phyloP scores from a whole-genome alignment of 2,888 invertebrate genomes.

The Parnassius mnemosyne region DNA sequence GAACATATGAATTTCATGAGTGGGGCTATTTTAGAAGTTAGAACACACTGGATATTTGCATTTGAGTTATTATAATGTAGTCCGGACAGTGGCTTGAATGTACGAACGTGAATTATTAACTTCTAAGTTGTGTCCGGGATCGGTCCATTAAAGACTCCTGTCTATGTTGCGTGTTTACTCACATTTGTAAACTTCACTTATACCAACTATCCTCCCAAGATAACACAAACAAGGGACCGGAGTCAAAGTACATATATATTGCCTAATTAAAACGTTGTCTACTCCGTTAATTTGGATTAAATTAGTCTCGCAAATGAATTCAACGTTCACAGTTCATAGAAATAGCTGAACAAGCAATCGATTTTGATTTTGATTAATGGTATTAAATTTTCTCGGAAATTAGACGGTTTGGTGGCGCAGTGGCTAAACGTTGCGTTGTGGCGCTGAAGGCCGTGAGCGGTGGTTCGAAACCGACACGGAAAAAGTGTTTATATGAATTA shows the following conservation, averaged over 20 bases:
- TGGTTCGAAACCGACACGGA: too few species aligned
- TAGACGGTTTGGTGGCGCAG: not conserved
- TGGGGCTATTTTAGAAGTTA: not conserved
- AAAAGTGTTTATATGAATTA: too few species aligned
- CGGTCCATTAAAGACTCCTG: constrained; percentile 34
- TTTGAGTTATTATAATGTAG: constrained; percentile 24
- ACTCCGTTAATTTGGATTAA: constrained; percentile 45
- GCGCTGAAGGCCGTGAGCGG: too few species aligned
- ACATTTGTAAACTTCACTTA: constrained; percentile 59
- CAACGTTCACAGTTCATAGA: constrained; percentile 48
- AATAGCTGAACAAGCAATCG: constrained; percentile 28
- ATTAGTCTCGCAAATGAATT: constrained; percentile 41
- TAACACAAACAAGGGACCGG: constrained; percentile 50
- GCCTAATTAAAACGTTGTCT: constrained; percentile 58
- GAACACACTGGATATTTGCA: not conserved
- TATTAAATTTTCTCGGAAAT: constrained; percentile 20
- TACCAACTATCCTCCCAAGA: constrained; percentile 50
- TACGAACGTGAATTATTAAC: constrained; percentile 37
- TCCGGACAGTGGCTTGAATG: constrained; percentile 26
- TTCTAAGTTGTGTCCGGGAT: constrained; percentile 33
- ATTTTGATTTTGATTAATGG: constrained; percentile 13
- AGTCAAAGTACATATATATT: constrained; percentile 44
- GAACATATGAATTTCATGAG: not conserved
- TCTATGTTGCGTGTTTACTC: constrained; percentile 64
- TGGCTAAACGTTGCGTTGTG: not conserved